phyloP scores from a whole-genome alignment of 2,113 vertebrate species.

The Acanthisitta chloris region DNA sequence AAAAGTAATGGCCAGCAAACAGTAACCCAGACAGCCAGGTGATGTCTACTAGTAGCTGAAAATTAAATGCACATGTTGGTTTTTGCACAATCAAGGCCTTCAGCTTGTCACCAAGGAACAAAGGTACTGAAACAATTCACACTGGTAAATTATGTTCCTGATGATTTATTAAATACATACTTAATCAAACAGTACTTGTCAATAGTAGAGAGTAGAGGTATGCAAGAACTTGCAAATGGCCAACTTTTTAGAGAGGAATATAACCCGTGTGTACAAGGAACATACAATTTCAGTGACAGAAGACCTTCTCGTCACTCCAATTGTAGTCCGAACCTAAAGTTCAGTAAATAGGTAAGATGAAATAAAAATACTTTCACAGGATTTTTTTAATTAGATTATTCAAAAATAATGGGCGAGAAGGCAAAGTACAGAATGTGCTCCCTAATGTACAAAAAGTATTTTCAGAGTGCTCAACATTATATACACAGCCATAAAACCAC shows the following conservation, averaged over 20 bases:
- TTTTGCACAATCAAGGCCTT: background rate
- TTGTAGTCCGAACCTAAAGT: background rate
- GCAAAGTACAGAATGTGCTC: background rate
- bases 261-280: background rate
- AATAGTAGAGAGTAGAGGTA: background rate
- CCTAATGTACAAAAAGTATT: background rate
- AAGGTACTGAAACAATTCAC: background rate
- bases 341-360: background rate
- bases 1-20: background rate
- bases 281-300: background rate
- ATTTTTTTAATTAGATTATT: background rate
- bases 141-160: background rate
- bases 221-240: background rate
- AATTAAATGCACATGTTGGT: background rate
- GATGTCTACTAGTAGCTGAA: background rate
- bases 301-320: background rate
- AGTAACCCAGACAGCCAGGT: background rate
- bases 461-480: background rate
- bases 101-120: background rate
- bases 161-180: background rate
- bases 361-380: background rate
- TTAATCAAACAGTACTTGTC: background rate
- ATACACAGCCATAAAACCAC: rapidly evolving
- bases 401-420: background rate
- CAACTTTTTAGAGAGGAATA: background rate